Evolutionary conservation across 2,888 invertebrate species (phyloP).

Genomic region (Eristalis intricaria): DNA sequence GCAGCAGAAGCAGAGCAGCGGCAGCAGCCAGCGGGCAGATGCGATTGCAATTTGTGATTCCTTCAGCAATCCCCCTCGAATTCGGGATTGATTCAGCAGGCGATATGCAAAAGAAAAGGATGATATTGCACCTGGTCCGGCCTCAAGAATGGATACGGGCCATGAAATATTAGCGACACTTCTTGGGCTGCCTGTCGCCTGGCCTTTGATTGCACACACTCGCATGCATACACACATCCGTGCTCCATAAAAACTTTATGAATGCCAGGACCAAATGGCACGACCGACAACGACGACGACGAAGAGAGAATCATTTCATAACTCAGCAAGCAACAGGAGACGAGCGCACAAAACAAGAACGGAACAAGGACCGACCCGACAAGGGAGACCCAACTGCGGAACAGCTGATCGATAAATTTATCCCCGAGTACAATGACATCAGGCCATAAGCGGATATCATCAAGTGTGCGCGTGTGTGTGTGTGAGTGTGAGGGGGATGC

Average conservation of each 20-base stretch:
- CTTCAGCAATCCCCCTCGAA: slow-evolving; percentile 21
- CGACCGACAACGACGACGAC: not conserved
- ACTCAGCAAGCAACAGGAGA: slow-evolving; percentile 68
- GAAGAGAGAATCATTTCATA: slow-evolving; percentile 48
- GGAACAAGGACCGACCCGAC: slow-evolving; percentile 1
- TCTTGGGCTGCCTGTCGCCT: slow-evolving; percentile 38
- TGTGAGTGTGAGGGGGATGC: slow-evolving; percentile 33
- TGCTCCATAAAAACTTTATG: slow-evolving; percentile 22
- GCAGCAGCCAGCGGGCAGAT: slow-evolving; percentile 55
- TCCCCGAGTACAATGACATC: slow-evolving; percentile 66
- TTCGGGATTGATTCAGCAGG: slow-evolving; percentile 54
- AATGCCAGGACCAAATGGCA: slow-evolving; percentile 32
- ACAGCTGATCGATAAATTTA: slow-evolving; percentile 72
- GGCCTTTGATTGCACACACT: slow-evolving; percentile 28
- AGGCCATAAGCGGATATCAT: not conserved
- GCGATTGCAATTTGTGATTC: slow-evolving; percentile 60
- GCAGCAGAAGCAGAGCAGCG: not conserved
- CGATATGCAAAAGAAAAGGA: slow-evolving; percentile 71
- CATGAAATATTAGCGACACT: slow-evolving; percentile 71
- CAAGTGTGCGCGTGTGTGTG: not conserved
- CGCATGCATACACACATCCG: not conserved
- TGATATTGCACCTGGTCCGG: slow-evolving; percentile 67
- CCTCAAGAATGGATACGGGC: slow-evolving; percentile 53
- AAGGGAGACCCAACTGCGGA: slow-evolving; percentile 23
- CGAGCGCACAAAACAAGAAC: slow-evolving; percentile 20